A percentile compares a stretch with the other conserved stretches of the same genome.
Conservation (phyloP, 2,888 invertebrate genomes). For the Lasioglossum morio region DNA sequence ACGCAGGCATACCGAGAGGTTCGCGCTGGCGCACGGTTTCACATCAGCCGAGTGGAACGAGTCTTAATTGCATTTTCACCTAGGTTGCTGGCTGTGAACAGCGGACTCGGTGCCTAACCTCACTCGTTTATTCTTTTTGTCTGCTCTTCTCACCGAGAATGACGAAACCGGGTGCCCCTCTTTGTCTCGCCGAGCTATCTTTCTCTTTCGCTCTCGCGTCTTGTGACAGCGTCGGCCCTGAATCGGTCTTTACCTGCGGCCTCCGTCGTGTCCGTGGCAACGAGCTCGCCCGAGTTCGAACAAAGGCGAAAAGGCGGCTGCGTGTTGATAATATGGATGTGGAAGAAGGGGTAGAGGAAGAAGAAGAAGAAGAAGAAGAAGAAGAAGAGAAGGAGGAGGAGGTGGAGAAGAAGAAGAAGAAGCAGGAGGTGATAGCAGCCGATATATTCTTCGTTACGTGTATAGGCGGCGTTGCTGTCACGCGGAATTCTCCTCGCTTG, state of each 20-base stretch:
- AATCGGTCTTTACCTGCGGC: constrained; percentile 67
- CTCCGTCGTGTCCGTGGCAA: constrained; percentile 63
- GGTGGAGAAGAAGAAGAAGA: constrained; percentile 28
- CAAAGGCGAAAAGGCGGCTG: constrained; percentile 67
- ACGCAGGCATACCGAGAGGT: constrained; percentile 33
- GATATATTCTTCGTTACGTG: constrained; percentile 65
- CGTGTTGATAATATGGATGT: constrained; percentile 53
- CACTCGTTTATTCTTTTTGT: constrained; percentile 44
- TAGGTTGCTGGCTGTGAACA: constrained; percentile 48
- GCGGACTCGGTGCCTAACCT: constrained; percentile 47
- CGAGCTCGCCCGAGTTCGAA: constrained; percentile 67
- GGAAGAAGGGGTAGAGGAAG: constrained; percentile 37
- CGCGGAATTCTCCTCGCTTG: constrained; percentile 64
- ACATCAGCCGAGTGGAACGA: constrained; percentile 68
- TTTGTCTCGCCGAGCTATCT: constrained; percentile 23
- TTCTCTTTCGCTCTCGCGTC: constrained; percentile 36
- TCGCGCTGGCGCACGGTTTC: constrained; percentile 61
- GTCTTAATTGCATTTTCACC: constrained; percentile 72
- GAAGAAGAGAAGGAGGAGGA: constrained; percentile 16
- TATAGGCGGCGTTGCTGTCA: constrained; percentile 67
- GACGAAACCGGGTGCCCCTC: constrained; percentile 48
- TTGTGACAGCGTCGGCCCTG: constrained; percentile 59
- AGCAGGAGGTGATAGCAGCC: constrained; percentile 61
- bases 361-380: constrained; percentile 34
- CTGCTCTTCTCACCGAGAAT: constrained; percentile 47